Evolutionary conservation across 2,113 vertebrate genomes (phyloP).

Genomic region (Lutjanus erythropterus): DNA sequence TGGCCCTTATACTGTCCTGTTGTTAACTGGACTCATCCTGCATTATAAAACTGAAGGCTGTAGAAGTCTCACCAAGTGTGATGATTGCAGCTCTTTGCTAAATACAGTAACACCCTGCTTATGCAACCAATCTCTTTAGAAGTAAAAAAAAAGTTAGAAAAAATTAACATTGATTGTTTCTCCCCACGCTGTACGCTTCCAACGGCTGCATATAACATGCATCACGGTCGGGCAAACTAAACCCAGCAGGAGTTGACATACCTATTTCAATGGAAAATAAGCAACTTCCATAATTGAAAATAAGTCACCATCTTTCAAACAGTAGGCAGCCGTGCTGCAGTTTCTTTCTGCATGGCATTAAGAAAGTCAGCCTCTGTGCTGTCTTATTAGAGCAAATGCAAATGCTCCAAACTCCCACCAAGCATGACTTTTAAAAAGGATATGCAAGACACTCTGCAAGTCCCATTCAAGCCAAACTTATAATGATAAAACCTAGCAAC

Average conservation of each 20-base stretch:
- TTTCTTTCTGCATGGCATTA: slow-evolving; percentile 23
- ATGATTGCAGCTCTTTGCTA: slow-evolving; percentile 3
- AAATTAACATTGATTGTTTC: slow-evolving; percentile 7
- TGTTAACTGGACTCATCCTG: slow-evolving; percentile 23
- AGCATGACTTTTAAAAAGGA: slow-evolving; percentile 58
- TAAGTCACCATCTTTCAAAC: slow-evolving; percentile 15
- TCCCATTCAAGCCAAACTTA: slow-evolving; percentile 44
- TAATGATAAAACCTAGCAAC: slow-evolving; percentile 51
- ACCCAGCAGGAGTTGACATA: slow-evolving; percentile 5
- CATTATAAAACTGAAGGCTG: not conserved
- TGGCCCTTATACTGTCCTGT: slow-evolving; percentile 31
- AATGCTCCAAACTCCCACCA: slow-evolving; percentile 45
- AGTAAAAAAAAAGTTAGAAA: slow-evolving; percentile 9
- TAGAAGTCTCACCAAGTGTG: not conserved
- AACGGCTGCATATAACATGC: slow-evolving; percentile 13
- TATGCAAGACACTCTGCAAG: slow-evolving; percentile 35
- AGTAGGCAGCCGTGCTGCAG: not conserved
- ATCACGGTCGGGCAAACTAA: slow-evolving; percentile 6
- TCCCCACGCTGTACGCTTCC: not conserved
- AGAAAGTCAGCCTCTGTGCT: slow-evolving; percentile 7
- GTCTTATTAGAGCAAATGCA: slow-evolving; percentile 51
- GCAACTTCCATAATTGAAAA: slow-evolving; percentile 13
- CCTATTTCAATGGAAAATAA: slow-evolving; percentile 23
- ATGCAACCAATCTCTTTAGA: not conserved
- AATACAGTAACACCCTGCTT: not conserved